Evolutionary conservation across 2,888 invertebrate species (phyloP), one percentile per base, ranked within the genome.

Genomic region (Elgonia sp.): DNA sequence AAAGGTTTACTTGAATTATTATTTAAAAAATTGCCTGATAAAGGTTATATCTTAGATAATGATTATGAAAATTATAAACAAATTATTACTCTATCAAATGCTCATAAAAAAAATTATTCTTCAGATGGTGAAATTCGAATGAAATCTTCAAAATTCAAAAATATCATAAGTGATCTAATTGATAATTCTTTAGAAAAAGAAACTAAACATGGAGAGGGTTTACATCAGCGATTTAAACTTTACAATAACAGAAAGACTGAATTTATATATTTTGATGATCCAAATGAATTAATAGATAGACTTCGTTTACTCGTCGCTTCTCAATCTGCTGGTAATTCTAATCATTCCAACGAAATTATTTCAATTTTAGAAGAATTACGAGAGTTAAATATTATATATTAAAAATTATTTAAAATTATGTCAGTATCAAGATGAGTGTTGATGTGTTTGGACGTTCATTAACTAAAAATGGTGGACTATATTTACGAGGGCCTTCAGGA

Each of bases 251-350:
- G 21, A n/a, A n/a, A 65, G 21, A 69, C 46, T 69, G 20, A 69
- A 20, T 69, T 81, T 79, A 39, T 89, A 57, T 77, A 89, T 65
- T 89, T 77, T 82, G 77, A 86, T 50, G 75, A 88, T 87, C 79
- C 80, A 0, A 86, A 89, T 63, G 86, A 89, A 70, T 50, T 89
- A 12, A 75, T 86, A 1, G 50, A 65, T n/a, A 12, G 65, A n/a
- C 18, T 65, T 10, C 39, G 65, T 21, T 65, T 65, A 18, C 18
- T 65, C 10, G 20, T 46, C 1, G 46, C 46, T 4, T 46, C 69
- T 42, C 69, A 46, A 69, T 20, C 20, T 40, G 63, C 62, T 29
- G 72, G 55, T 14, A 39, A 72, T 72, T 40, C 53, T 0, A 72
- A 21, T 39, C 63, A 81, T 39, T 14, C 39, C 9, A 81, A 81